Conservation (phyloP, 2,888 invertebrate species). For the Sinotaia quadrata region DNA sequence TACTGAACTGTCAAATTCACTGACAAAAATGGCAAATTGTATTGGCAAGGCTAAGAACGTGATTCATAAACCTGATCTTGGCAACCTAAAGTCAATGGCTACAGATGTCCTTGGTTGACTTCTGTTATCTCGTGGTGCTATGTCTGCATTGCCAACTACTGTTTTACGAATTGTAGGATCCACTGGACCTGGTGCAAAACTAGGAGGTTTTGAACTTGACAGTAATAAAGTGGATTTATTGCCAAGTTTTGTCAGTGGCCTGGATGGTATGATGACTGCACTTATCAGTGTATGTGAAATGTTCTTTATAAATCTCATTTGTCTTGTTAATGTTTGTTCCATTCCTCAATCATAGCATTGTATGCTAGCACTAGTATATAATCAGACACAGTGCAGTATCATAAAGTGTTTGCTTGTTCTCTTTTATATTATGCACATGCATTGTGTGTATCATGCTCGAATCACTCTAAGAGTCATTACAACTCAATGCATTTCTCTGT, state of each 20-base stretch:
- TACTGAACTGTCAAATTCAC: not conserved
- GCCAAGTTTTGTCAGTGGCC: not conserved
- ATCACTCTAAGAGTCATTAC: too few species aligned
- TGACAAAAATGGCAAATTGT: not conserved
- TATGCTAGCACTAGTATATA: too few species aligned
- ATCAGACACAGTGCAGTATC: too few species aligned
- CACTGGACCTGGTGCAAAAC: not conserved
- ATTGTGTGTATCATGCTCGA: too few species aligned
- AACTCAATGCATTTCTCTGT: too few species aligned
- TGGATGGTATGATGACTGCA: not conserved
- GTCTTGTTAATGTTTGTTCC: too few species aligned
- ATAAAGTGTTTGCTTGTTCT: too few species aligned
- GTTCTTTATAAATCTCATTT: too few species aligned
- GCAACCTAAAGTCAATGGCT: constrained; percentile 6
- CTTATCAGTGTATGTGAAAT: not conserved
- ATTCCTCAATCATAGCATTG: too few species aligned
- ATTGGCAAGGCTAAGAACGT: not conserved
- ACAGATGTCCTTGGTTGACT: constrained; percentile 7
- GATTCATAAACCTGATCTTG: not conserved
- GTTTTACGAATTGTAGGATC: not conserved
- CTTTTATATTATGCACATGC: too few species aligned
- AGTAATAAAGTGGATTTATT: not conserved
- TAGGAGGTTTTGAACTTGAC: not conserved
- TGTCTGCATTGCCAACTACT: not conserved
- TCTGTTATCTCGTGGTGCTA: not conserved